Percentiles rank a stretch among this genome's conserved stretches.
Conservation (phyloP, 2,113 vertebrate genomes). For the Corvus moneduloides region DNA sequence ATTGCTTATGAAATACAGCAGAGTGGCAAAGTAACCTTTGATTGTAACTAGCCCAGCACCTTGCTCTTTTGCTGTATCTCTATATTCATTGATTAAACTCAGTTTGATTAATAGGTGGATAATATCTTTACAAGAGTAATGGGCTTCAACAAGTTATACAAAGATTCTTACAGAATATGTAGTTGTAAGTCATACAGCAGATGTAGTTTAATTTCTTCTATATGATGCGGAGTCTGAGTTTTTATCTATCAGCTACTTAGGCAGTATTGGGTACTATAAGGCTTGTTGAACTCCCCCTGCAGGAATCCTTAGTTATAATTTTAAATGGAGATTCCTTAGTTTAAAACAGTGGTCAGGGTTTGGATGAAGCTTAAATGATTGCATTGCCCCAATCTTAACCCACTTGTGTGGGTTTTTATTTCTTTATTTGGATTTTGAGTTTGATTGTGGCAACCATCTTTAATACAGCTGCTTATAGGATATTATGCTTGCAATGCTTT, state of each 20-base stretch:
- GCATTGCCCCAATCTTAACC: fast-evolving
- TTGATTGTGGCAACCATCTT: not conserved
- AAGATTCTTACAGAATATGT: not conserved
- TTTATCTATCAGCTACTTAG: not conserved
- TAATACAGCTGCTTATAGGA: not conserved
- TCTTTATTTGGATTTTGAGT: not conserved
- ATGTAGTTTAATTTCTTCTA: not conserved
- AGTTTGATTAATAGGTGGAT: fast-evolving
- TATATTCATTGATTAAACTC: not conserved
- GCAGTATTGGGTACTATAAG: not conserved
- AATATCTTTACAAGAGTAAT: not conserved
- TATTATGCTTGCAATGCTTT: not conserved
- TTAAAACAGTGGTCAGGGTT: not conserved
- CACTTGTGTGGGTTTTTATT: not conserved
- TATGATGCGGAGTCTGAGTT: not conserved
- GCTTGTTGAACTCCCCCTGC: not conserved
- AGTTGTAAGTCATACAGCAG: not conserved
- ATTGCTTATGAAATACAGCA: not conserved
- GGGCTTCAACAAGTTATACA: not conserved
- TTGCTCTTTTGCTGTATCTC: fast-evolving
- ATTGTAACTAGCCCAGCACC: not conserved
- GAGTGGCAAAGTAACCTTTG: not conserved
- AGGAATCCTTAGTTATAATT: not conserved
- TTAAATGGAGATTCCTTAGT: not conserved
- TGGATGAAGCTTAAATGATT: not conserved